Percentiles rank a stretch among this genome's conserved stretches.
phyloP scores from a whole-genome alignment of 2,113 vertebrate species.

The Corythoichthys intestinalis region DNA sequence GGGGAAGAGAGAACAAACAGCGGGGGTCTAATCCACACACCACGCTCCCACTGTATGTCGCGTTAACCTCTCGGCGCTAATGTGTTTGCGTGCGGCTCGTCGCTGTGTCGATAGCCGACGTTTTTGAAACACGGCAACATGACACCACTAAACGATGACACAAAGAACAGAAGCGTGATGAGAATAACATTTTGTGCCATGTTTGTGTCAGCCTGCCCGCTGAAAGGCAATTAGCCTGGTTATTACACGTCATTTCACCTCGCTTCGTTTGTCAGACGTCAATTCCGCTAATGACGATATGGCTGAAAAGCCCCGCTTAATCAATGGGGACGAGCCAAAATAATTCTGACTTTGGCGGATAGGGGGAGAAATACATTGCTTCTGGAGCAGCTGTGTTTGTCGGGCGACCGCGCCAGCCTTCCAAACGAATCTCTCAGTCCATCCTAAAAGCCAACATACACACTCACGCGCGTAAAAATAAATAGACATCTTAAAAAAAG shows the following conservation, averaged over 20 bases:
- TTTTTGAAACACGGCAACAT: conserved; percentile 6
- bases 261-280: not conserved
- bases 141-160: not conserved
- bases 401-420: conserved; percentile 8
- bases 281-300: not conserved
- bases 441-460: conserved; percentile 10
- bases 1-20: not conserved
- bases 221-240: not conserved
- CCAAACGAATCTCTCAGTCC: conserved; percentile 1
- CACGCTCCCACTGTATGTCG: conserved; percentile 36
- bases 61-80: conserved; percentile 46
- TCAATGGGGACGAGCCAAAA: conserved; percentile 1
- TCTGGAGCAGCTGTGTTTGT: not conserved
- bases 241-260: not conserved
- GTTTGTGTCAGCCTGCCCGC: not conserved
- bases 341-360: not conserved
- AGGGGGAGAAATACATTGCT: not conserved
- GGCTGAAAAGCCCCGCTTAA: not conserved
- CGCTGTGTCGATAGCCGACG: conserved; percentile 35
- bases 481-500: conserved; percentile 23
- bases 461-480: not conserved
- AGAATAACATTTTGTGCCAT: not conserved
- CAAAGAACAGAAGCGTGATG: not conserved
- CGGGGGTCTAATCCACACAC: conserved; percentile 28
- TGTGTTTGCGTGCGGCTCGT: conserved; percentile 43